A percentile compares a stretch with the other conserved stretches of the same genome.
Evolutionary conservation across 2,797 vertebrate genomes (phyloP).

Genomic region (Limosa lapponica): DNA sequence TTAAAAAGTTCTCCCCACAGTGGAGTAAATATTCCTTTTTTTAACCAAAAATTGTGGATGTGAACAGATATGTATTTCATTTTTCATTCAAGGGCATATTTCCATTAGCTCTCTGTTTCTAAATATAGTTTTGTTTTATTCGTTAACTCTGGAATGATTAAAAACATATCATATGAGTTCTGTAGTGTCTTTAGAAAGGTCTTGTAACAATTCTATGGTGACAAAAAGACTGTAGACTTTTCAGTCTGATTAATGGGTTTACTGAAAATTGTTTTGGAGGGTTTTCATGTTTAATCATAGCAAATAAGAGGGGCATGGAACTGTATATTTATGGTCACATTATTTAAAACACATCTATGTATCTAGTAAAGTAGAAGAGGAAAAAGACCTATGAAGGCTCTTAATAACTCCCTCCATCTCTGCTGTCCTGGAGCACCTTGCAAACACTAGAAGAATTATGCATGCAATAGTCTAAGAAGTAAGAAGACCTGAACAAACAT

Average conservation of each 20-base stretch:
- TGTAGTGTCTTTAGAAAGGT: background rate
- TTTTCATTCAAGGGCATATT: background rate
- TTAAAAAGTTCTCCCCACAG: background rate
- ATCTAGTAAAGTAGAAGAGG: background rate
- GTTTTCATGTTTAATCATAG: background rate
- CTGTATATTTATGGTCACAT: background rate
- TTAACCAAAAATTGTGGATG: background rate
- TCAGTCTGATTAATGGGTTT: background rate
- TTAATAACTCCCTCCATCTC: background rate
- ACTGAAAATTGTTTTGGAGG: background rate
- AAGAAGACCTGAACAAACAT: background rate
- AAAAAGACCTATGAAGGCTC: background rate
- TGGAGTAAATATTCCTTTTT: background rate
- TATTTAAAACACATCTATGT: background rate
- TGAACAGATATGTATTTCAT: background rate
- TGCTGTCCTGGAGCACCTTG: background rate
- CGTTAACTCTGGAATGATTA: background rate
- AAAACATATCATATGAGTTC: background rate
- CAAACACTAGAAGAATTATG: background rate
- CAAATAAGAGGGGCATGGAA: background rate
- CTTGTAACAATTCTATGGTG: background rate
- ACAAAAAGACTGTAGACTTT: background rate
- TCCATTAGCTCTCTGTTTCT: background rate
- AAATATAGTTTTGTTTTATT: background rate
- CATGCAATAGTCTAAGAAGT: background rate